These are phyloP conservation scores for Drosophila lacertosa DNA, from an alignment of 1,140 invertebrate genomes.

Conservation along the genomic window DNA sequence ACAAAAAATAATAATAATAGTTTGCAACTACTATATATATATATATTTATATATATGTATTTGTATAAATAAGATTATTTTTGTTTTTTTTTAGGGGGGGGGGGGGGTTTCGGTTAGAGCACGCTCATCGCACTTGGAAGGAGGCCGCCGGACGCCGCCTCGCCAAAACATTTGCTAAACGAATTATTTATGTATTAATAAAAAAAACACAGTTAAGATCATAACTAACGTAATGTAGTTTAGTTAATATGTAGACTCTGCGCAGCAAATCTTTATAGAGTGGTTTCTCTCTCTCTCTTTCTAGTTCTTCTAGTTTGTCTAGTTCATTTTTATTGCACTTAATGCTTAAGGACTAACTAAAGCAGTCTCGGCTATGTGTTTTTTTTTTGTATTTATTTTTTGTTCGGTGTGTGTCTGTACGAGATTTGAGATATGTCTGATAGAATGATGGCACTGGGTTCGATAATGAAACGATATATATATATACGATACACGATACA, in stretches of 20 bases:
- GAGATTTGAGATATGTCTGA: conserved; percentile 12
- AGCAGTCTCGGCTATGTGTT: conserved; percentile 75
- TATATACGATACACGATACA: too few relatives aligned
- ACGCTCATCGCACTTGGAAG: conserved; percentile 72
- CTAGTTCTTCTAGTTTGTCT: conserved; percentile 13
- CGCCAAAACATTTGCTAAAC: conserved; percentile 28
- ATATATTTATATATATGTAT: too few relatives aligned
- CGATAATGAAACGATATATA: conserved; percentile 7
- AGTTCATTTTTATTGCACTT: conserved; percentile 66
- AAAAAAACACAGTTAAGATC: conserved; percentile 37
- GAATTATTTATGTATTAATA: conserved; percentile 32
- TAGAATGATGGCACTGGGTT: conserved; percentile 50
- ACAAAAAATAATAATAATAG: conserved; percentile 30
- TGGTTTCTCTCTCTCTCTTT: conserved; percentile 14
- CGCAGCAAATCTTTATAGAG: conserved; percentile 60
- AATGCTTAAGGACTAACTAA: conserved; percentile 75
- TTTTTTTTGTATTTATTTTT: conserved; percentile 25
- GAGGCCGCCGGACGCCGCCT: conserved; percentile 14
- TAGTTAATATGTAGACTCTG: conserved; percentile 61
- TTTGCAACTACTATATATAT: conserved; percentile 22
- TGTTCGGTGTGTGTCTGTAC: conserved; percentile 22
- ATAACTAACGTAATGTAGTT: conserved; percentile 42
- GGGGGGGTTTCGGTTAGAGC: conserved; percentile 57
- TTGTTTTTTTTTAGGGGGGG: too few relatives aligned
- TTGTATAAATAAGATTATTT: conserved; percentile 59